Conservation (phyloP, 2,113 vertebrate species). For the Paradoxurus hermaphroditus region DNA sequence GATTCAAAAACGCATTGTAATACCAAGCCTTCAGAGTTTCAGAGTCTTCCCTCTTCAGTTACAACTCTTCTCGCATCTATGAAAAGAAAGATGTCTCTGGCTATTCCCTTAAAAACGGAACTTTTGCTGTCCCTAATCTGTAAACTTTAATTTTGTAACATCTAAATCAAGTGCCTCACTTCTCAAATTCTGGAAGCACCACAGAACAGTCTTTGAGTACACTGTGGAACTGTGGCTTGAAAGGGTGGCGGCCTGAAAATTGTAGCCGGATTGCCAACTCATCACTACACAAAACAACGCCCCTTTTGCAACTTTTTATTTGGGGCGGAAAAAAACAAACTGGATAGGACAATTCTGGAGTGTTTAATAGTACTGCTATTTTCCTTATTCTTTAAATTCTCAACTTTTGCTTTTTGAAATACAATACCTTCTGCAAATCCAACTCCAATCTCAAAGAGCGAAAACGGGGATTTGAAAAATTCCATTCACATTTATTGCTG, state of each 20-base stretch:
- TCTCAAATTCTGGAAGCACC: not conserved
- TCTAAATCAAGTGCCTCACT: not conserved
- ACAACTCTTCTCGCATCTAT: not conserved
- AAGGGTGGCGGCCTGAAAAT: not conserved
- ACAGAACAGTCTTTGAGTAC: not conserved
- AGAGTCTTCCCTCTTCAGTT: not conserved
- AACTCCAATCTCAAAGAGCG: not conserved
- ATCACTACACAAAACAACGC: slow-evolving; percentile 22
- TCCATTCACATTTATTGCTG: not conserved
- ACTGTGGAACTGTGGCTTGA: not conserved
- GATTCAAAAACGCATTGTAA: not conserved
- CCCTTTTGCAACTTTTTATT: slow-evolving; percentile 20
- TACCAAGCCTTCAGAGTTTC: not conserved
- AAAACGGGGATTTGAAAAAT: not conserved
- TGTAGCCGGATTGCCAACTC: slow-evolving; percentile 57
- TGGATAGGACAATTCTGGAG: not conserved
- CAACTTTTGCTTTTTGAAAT: not conserved
- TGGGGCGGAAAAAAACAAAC: not conserved
- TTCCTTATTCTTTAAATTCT: not conserved
- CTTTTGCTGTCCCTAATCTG: not conserved
- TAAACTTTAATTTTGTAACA: not conserved
- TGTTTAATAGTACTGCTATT: not conserved
- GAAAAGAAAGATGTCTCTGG: not conserved
- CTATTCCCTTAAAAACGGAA: not conserved
- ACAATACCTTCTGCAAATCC: not conserved